These are phyloP conservation scores for Ophioninae sp. DNA, from an alignment of 2,888 invertebrate species.

Conservation along the genomic window DNA sequence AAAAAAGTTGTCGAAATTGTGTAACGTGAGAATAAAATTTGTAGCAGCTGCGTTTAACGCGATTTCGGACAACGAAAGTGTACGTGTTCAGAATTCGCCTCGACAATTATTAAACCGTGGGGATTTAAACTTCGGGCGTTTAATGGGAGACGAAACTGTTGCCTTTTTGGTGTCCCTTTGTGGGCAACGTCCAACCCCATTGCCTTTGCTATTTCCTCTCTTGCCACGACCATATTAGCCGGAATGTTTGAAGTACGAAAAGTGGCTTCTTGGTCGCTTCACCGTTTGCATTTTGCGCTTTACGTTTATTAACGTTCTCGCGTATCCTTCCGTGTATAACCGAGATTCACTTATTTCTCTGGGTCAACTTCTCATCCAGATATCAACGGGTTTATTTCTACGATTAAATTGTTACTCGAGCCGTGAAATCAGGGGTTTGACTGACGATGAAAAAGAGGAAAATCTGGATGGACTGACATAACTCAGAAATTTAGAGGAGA, in stretches of 20 bases:
- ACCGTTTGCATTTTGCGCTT: background rate
- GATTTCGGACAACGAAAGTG: background rate
- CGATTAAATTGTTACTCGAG: too few species aligned
- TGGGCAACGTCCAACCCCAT: background rate
- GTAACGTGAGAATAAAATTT: background rate
- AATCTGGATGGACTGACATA: too few species aligned
- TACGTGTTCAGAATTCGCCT: background rate
- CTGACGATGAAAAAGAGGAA: too few species aligned
- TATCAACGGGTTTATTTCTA: too few species aligned
- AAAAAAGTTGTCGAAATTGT: background rate
- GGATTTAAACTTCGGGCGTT: conserved; percentile 25
- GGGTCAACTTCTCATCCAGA: background rate
- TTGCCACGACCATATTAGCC: conserved; percentile 24
- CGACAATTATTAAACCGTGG: background rate
- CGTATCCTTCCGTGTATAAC: background rate
- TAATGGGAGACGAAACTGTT: background rate
- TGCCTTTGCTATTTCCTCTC: conserved; percentile 8
- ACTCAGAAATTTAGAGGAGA: too few species aligned
- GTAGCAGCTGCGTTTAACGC: background rate
- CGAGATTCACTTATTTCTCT: background rate
- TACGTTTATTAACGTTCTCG: background rate
- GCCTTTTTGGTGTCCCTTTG: background rate
- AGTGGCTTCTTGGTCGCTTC: conserved; percentile 24
- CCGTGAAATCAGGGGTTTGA: too few species aligned
- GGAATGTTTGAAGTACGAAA: conserved; percentile 40